These are phyloP conservation scores for Catocala nupta DNA, from an alignment of 2,888 invertebrate species.

Conservation along the genomic window DNA sequence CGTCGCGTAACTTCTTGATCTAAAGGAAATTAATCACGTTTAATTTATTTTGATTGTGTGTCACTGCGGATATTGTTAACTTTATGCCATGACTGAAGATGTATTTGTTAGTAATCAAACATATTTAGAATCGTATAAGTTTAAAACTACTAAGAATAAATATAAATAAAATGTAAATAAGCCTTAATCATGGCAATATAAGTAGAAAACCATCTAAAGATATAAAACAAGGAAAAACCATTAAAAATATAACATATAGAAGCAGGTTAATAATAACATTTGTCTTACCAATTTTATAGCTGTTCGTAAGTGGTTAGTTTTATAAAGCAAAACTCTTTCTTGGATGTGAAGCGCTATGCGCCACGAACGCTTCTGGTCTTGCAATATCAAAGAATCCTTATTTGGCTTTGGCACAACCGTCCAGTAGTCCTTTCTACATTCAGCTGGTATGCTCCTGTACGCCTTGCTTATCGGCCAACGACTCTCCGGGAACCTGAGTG, in stretches of 20 bases:
- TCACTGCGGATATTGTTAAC: too few relatives aligned
- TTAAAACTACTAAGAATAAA: too few relatives aligned
- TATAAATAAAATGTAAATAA: too few relatives aligned
- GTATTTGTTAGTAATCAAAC: too few relatives aligned
- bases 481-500: constrained; percentile 76
- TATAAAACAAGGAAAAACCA: background rate
- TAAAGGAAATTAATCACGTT: constrained; percentile 46
- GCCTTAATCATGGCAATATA: too few relatives aligned
- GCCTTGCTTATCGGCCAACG: constrained; percentile 72
- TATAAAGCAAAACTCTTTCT: constrained; percentile 79
- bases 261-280: background rate
- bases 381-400: constrained; percentile 47
- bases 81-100: too few relatives aligned
- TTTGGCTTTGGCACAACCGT: constrained; percentile 78
- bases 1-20: constrained; percentile 85
- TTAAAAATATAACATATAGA: background rate
- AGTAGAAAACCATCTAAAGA: too few relatives aligned
- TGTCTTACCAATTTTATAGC: constrained; percentile 76
- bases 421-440: constrained; percentile 70
- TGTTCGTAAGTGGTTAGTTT: constrained; percentile 70
- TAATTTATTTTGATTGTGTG: too few relatives aligned
- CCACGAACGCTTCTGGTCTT: constrained; percentile 76
- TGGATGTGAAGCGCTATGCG: constrained; percentile 84
- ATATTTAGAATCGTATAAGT: too few relatives aligned
- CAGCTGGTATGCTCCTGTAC: constrained; percentile 57